Conservation (phyloP, 2,888 invertebrate genomes). For the Dermolepida albohirtum region DNA sequence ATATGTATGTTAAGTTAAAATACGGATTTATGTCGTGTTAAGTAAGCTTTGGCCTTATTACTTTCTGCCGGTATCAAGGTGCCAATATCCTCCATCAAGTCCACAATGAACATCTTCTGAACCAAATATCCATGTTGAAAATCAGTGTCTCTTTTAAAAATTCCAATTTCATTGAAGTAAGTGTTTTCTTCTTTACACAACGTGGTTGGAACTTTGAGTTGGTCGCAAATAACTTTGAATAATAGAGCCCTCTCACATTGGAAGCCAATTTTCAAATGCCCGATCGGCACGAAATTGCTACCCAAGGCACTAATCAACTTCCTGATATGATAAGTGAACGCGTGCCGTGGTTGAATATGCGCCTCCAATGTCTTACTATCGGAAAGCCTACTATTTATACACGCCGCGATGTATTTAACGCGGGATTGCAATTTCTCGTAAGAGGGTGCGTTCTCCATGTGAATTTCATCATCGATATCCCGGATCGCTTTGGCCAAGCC, state of each 20-base stretch:
- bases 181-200: slow-evolving; percentile 58
- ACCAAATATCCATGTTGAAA: slow-evolving; percentile 38
- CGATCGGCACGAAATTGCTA: slow-evolving; percentile 65
- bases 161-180: slow-evolving; percentile 46
- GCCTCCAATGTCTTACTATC: not conserved
- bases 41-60: not conserved
- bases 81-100: slow-evolving; percentile 64
- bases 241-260: slow-evolving; percentile 66
- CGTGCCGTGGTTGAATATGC: not conserved
- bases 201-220: slow-evolving; percentile 64
- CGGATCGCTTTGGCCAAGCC: not conserved
- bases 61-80: slow-evolving; percentile 57
- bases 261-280: slow-evolving; percentile 64
- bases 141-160: slow-evolving; percentile 58
- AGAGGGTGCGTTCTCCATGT: not conserved
- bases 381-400: not conserved
- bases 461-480: slow-evolving; percentile 16
- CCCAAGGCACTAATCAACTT: slow-evolving; percentile 49
- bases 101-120: slow-evolving; percentile 60
- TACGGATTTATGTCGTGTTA: not conserved
- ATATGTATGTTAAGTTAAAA: not conserved
- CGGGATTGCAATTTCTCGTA: slow-evolving; percentile 5
- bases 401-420: slow-evolving; percentile 4
- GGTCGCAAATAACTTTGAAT: slow-evolving; percentile 66
- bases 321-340: slow-evolving; percentile 6